Base-by-base conservation (phyloP, 2,113 vertebrate species). In the Talpa occidentalis region DNA sequence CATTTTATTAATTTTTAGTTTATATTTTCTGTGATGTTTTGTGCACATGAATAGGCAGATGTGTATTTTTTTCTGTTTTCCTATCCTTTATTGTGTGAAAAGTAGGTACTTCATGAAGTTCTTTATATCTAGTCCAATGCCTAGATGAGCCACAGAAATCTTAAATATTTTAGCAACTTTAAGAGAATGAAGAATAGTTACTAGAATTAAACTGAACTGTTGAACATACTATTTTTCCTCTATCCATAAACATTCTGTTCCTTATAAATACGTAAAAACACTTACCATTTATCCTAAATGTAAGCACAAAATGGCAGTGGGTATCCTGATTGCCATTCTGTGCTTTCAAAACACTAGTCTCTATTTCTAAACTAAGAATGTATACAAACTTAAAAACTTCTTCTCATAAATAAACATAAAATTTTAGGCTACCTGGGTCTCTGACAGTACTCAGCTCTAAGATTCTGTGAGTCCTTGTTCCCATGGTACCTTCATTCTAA, bases 391-490 rank as follows among this genome's bases (percentile, higher is more conserved):
- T 76, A 86, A 82, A 54, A 28, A 4, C 15, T 15, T 76, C 30
- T 44, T 40, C 64, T 77, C 15, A 28, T 40, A 72, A 69, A 24
- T 70, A 42, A 17, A 84, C 42, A 19, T 6, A 77, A 91, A 15
- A 35, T 11, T 59, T 74, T 47, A n/a, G 22, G 32, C 40, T 89
- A 49, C 37, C 21, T 40, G 74, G 10, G 14, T 70, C 52, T 76
- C 84, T 84, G 70, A 87, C 74, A 49, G 79, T 76, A 92, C 32
- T 94, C 54, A 78, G 14, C 32, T 60, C 59, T 47, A 85, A 89
- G 86, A 47, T 94, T 97, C 95, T 62, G 6, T 81, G 54, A 76
- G 40, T 35, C 56, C 82, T 9, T 82, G 95, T 97, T 90, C 60
- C 96, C 95, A 90, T 60, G 74, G 92, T 69, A 17, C 72, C 60